Conservation (phyloP, 1,140 invertebrate species). For the Panagrolaimus sp. region DNA sequence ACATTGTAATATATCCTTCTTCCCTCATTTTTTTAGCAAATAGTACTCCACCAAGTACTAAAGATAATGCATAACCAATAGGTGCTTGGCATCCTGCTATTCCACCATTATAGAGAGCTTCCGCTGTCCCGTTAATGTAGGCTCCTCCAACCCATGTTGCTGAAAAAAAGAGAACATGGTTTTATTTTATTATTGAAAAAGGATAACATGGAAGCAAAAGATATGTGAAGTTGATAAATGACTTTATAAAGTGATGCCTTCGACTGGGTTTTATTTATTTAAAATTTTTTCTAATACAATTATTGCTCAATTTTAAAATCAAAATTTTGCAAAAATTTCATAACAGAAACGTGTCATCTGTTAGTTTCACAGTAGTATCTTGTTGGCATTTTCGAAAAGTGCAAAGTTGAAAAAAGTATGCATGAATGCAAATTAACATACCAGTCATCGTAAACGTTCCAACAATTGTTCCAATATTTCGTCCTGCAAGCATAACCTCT, state of each 20-base stretch:
- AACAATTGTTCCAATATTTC: slow-evolving; percentile 81
- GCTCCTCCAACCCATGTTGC: slow-evolving; percentile 84
- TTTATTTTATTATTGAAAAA: no score
- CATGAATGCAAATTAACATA: slow-evolving; percentile 59
- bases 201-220: not conserved
- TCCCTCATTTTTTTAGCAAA: slow-evolving; percentile 95
- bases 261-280: no score
- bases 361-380: no score
- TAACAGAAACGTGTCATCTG: no score
- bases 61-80: slow-evolving; percentile 86
- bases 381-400: no score
- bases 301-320: no score
- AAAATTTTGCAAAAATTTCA: no score
- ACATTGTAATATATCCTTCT: slow-evolving; percentile 95
- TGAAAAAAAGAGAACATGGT: slow-evolving; percentile 20
- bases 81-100: slow-evolving; percentile 94
- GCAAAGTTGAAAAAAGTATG: no score
- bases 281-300: no score
- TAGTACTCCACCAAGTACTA: slow-evolving; percentile 83
- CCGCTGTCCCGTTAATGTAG: slow-evolving; percentile 96
- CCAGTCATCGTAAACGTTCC: slow-evolving; percentile 99
- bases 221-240: not conserved
- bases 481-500: slow-evolving; percentile 82
- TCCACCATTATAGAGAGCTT: slow-evolving; percentile 77
- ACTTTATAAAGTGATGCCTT: not conserved